phyloP scores from a whole-genome alignment of 2,113 vertebrate species.

The Glareola pratincola region DNA sequence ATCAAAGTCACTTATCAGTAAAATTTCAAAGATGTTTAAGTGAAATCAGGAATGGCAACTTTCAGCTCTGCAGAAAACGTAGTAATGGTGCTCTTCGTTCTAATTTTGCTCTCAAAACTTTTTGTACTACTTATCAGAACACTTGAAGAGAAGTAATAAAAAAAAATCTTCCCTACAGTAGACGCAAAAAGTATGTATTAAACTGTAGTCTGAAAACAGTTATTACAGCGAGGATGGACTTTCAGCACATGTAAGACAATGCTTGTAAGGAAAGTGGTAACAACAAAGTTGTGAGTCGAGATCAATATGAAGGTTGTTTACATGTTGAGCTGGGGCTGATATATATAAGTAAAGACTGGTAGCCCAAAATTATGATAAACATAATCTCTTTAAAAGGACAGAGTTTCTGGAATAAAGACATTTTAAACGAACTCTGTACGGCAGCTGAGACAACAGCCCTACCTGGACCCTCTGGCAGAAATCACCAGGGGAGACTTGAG shows the following conservation, averaged over 20 bases:
- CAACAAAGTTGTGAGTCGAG: background rate
- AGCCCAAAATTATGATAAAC: background rate
- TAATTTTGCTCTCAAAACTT: background rate
- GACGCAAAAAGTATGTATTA: background rate
- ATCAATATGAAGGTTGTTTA: background rate
- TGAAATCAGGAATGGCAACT: background rate
- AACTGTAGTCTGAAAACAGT: background rate
- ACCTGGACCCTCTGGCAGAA: no score
- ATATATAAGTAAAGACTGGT: background rate
- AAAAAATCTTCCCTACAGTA: background rate
- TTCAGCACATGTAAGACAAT: background rate
- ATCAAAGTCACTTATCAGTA: background rate
- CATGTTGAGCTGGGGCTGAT: background rate
- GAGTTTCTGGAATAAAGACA: background rate
- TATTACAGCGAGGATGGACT: background rate
- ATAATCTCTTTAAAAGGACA: background rate
- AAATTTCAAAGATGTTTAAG: background rate
- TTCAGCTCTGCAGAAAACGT: background rate
- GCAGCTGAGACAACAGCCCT: no score
- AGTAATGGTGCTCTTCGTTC: background rate
- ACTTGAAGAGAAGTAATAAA: background rate
- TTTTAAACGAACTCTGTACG: no score
- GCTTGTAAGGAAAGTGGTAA: background rate
- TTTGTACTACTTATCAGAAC: background rate
- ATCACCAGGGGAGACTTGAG: no score